Conservation (phyloP, 2,113 vertebrate genomes). For the Protobothrops flavoviridis region DNA sequence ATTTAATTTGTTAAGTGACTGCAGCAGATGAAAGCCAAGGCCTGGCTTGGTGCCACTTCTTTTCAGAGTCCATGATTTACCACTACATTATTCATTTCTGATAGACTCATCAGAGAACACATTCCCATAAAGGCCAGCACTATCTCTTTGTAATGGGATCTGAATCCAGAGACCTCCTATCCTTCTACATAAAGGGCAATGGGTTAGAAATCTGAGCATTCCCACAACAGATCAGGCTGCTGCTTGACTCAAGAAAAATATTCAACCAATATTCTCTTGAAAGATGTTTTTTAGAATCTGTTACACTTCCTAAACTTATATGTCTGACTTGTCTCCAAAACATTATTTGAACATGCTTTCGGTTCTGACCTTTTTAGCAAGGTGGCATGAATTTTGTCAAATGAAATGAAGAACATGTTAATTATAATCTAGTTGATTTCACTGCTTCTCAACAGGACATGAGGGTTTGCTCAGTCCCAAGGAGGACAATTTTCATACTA, state of each 20-base stretch:
- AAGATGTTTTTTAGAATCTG: background rate
- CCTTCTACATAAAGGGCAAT: background rate
- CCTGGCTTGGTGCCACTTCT: background rate
- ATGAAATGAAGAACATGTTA: conserved; percentile 33
- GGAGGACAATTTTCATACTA: conserved; percentile 13
- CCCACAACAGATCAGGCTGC: background rate
- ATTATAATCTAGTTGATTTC: conserved; percentile 23
- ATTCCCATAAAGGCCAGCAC: background rate
- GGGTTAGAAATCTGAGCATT: background rate
- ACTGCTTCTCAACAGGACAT: fast-evolving
- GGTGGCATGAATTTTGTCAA: conserved; percentile 26
- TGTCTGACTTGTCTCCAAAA: conserved; percentile 6
- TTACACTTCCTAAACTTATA: conserved; percentile 9
- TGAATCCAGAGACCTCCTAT: background rate
- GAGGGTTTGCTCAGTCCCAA: conserved; percentile 12
- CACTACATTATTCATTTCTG: background rate
- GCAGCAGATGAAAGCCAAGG: background rate
- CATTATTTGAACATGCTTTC: conserved; percentile 23
- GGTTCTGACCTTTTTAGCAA: conserved; percentile 35
- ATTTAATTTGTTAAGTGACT: background rate
- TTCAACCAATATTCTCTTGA: background rate
- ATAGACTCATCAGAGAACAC: background rate
- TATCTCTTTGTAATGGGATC: background rate
- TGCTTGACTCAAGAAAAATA: background rate
- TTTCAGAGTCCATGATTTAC: background rate